Evolutionary conservation across 2,113 vertebrate genomes (phyloP), one percentile per base, ranked within the genome.

Genomic region (Malurus cyaneus): DNA sequence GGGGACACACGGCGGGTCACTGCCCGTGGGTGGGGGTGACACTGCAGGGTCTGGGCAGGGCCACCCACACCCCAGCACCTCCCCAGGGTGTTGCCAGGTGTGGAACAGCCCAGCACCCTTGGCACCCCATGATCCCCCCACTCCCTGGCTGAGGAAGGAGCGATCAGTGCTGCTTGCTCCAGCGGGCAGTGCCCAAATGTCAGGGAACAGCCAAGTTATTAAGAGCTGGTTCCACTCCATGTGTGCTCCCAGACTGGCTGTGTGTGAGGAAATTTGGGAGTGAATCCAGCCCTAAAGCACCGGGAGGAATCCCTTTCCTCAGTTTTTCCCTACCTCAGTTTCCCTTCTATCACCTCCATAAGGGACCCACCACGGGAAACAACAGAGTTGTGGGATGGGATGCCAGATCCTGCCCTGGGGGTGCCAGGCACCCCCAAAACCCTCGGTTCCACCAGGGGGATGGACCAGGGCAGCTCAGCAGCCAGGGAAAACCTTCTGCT

Each of bases 151-250:
- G 28, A 69, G 20, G n/a, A 4, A 88, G 93, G 56, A 96, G 89
- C 80, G 82, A 96, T 97, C 94, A 95, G 96, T 47, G 93, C 66
- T 32, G 69, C 95, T 96, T 87, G 92, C 91, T 86, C 25, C 84
- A 42, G 96, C 93, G 11, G 94, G 88, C 93, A 88, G 36, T 95
- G 95, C 97, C 95, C 96, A 96, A 97, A 97, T 94, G 97, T 97
- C 97, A 97, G 73, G 54, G 84, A 61, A 32, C 24, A 86, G 90
- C 57, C 13, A 47, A 94, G 95, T 89, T 71, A 14, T 71, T 76
- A 60, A 74, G 32, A n/a, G 15, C 85, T 82, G 80, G 0, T 46
- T 69, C 87, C 41, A 15, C 34, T 12, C 74, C 18, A 0, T 5
- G 3, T 16, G 12, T 71, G 83, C 32, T 25, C 41, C 64, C 3